Evolutionary conservation across 2,113 vertebrate species (phyloP).

Genomic region (Myiopsitta monachus): DNA sequence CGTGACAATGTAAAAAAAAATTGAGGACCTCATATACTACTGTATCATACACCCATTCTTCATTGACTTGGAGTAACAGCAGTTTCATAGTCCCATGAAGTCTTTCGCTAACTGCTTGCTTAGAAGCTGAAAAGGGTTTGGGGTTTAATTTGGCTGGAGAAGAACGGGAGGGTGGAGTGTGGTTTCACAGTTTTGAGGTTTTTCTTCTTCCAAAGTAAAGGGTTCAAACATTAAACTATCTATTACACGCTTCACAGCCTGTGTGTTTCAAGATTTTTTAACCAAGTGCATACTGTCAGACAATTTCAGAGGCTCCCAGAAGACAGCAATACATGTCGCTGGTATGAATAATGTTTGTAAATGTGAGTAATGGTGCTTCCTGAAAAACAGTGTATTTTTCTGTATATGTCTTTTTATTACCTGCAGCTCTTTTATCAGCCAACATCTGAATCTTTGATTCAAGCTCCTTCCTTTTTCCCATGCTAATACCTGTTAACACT

Average conservation of each 20-base stretch:
- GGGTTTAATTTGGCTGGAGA: neutral
- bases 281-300: neutral
- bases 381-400: neutral
- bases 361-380: neutral
- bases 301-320: neutral
- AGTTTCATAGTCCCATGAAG: neutral
- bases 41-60: neutral
- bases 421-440: constrained; percentile 23
- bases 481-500: constrained; percentile 40
- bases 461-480: neutral
- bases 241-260: neutral
- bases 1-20: neutral
- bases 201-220: neutral
- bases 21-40: neutral
- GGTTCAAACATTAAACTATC: neutral
- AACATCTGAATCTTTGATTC: constrained; percentile 31
- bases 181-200: neutral
- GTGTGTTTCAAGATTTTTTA: neutral
- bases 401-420: constrained; percentile 20
- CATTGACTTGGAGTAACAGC: neutral
- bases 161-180: neutral
- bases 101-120: neutral
- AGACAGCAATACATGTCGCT: neutral
- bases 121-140: neutral
- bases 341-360: constrained; percentile 3